These are phyloP conservation scores for Panorpa germanica DNA, from an alignment of 2,888 invertebrate genomes.

Conservation along the genomic window DNA sequence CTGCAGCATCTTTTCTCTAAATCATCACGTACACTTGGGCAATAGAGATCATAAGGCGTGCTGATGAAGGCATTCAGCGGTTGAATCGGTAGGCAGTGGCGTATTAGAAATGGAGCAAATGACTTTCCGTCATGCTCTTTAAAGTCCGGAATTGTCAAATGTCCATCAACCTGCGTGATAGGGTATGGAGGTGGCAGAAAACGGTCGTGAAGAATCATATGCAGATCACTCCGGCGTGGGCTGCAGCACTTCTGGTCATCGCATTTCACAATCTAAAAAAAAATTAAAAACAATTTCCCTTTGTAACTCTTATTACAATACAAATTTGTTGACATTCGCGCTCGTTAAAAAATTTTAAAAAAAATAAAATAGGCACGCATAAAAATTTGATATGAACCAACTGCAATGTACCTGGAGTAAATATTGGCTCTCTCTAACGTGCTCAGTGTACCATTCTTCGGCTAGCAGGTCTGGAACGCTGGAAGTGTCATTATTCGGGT, in stretches of 20 bases:
- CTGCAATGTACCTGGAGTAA: slow-evolving; percentile 14
- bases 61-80: slow-evolving; percentile 12
- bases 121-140: slow-evolving; percentile 14
- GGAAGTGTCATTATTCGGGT: slow-evolving; percentile 12
- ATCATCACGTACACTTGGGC: slow-evolving; percentile 14
- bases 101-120: slow-evolving; percentile 11
- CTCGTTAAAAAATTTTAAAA: slow-evolving; percentile 12
- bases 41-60: slow-evolving; percentile 14
- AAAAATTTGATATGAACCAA: slow-evolving; percentile 12
- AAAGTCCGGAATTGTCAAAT: slow-evolving; percentile 13
- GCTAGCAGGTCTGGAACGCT: slow-evolving; percentile 11
- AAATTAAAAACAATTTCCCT: slow-evolving; percentile 12
- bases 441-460: slow-evolving; percentile 14
- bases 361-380: slow-evolving; percentile 12
- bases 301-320: slow-evolving; percentile 11
- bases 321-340: no score
- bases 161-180: slow-evolving; percentile 13
- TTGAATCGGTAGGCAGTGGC: slow-evolving; percentile 13
- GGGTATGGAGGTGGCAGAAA: slow-evolving; percentile 13
- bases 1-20: slow-evolving; percentile 15
- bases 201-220: no score
- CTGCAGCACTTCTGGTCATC: slow-evolving; percentile 13
- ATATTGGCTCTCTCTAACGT: slow-evolving; percentile 15
- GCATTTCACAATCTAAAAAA: slow-evolving; percentile 12
- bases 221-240: slow-evolving; percentile 11